These are phyloP conservation scores for Salvelinus fontinalis DNA, from an alignment of 2,113 vertebrate genomes.

Conservation along the genomic window DNA sequence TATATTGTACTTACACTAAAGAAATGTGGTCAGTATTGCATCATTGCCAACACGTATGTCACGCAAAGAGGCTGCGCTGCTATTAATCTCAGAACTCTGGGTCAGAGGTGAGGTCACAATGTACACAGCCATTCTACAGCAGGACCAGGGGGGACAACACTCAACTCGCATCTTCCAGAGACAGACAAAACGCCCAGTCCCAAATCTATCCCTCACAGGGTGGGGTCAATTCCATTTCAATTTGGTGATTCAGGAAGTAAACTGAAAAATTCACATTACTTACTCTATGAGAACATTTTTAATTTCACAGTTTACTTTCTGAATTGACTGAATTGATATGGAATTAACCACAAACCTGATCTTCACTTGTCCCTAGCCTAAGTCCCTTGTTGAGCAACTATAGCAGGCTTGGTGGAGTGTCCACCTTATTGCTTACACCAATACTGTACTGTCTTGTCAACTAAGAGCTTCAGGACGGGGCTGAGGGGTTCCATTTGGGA, in stretches of 20 bases:
- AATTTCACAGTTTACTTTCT: neutral
- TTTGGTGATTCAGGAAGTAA: too few relatives aligned
- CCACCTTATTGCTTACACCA: slow-evolving; percentile 45
- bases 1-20: slow-evolving; percentile 31
- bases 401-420: slow-evolving; percentile 29
- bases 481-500: neutral
- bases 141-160: slow-evolving; percentile 35
- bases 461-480: neutral
- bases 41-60: slow-evolving; percentile 9
- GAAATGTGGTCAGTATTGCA: slow-evolving; percentile 25
- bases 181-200: neutral
- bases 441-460: neutral
- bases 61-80: slow-evolving; percentile 35
- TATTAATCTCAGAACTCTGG: slow-evolving; percentile 31
- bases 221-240: too few relatives aligned
- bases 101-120: slow-evolving; percentile 34
- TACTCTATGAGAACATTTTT: too few relatives aligned
- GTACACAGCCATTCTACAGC: slow-evolving; percentile 49
- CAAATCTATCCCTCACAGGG: neutral
- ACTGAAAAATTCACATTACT: too few relatives aligned
- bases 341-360: too few relatives aligned
- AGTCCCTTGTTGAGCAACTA: slow-evolving; percentile 12
- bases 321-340: too few relatives aligned
- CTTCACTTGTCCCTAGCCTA: neutral
- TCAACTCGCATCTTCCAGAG: slow-evolving; percentile 12